Conservation (phyloP, 2,797 vertebrate species). For the Pteronotus mesoamericanus region DNA sequence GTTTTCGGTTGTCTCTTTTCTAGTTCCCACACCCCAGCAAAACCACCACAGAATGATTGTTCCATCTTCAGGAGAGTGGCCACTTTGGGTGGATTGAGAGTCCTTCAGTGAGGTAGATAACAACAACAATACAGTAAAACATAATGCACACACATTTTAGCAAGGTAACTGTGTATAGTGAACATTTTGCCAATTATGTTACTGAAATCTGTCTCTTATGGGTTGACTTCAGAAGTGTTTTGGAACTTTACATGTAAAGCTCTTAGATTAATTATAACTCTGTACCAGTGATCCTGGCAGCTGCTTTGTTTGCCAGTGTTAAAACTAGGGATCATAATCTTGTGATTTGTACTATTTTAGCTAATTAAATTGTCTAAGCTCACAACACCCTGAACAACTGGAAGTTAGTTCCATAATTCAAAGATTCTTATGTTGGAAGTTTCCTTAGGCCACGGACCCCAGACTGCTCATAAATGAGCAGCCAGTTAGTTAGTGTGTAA, state of each 20-base stretch:
- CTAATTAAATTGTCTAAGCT: background rate
- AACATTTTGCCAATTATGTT: background rate
- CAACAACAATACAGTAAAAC: background rate
- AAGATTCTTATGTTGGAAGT: background rate
- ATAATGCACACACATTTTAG: background rate
- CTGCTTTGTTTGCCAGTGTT: background rate
- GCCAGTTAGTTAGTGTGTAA: background rate
- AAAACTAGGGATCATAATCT: background rate
- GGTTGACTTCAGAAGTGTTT: background rate
- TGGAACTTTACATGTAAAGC: background rate
- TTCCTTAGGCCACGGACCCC: background rate
- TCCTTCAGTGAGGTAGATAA: background rate
- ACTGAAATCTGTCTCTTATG: background rate
- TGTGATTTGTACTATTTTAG: background rate
- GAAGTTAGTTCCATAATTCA: background rate
- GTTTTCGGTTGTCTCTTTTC: background rate
- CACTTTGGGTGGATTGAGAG: background rate
- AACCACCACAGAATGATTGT: background rate
- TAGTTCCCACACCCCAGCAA: background rate
- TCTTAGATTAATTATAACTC: background rate
- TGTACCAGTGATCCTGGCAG: background rate
- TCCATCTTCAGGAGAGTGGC: background rate
- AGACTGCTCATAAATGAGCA: background rate
- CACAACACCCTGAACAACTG: background rate
- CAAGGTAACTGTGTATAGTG: background rate